Conservation (phyloP, 2,888 invertebrate genomes). For the Agriotes lineatus region DNA sequence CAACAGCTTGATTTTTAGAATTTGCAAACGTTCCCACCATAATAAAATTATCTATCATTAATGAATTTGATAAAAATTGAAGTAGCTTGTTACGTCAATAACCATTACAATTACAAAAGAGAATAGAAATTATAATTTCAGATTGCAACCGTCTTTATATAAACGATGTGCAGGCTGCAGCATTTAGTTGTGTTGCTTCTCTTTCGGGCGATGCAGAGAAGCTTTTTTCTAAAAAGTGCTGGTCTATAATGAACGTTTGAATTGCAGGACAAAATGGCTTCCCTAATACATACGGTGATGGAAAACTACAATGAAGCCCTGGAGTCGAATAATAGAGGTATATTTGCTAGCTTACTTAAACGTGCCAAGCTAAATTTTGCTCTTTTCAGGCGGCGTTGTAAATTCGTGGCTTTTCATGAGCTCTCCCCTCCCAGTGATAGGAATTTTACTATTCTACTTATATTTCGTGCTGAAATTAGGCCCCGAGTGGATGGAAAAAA, state of each 20-base stretch:
- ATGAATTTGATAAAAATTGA: too few relatives aligned
- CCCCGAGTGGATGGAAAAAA: conserved; percentile 81
- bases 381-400: conserved; percentile 78
- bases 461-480: conserved; percentile 82
- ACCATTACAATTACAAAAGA: too few relatives aligned
- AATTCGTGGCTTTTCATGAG: conserved; percentile 85
- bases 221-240: too few relatives aligned
- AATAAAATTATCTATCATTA: too few relatives aligned
- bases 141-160: too few relatives aligned
- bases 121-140: too few relatives aligned
- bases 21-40: too few relatives aligned
- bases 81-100: too few relatives aligned
- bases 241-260: background rate
- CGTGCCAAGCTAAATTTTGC: background rate
- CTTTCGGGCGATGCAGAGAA: too few relatives aligned
- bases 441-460: conserved; percentile 75
- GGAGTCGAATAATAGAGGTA: conserved; percentile 61
- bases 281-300: conserved; percentile 66
- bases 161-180: too few relatives aligned
- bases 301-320: conserved; percentile 70
- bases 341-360: background rate
- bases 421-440: conserved; percentile 78
- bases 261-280: conserved; percentile 60
- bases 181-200: too few relatives aligned
- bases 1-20: too few relatives aligned